Base-by-base conservation (phyloP, 1,140 invertebrate species). In the Aethina tumida region DNA sequence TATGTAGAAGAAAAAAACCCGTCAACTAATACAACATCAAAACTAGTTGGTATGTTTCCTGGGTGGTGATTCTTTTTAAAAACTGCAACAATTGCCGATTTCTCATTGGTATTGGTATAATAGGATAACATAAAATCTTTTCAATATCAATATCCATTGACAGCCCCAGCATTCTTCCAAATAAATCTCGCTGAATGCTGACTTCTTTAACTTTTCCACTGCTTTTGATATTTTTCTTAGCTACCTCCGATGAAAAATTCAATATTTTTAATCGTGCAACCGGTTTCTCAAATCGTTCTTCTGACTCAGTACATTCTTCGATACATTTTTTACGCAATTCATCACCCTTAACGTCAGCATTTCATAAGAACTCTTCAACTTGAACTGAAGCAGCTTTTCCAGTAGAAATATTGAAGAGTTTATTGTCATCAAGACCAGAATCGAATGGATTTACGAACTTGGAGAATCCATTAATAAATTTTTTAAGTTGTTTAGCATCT, bases 101-200 rank as follows among this genome's bases (percentile, higher is more conserved):
- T 56, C 9, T 52, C 24, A 53, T 24, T 15, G 52, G 43, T 0
- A 52, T 38, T 13, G 52, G 41, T 26, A 39, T 52, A 16, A 57
- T 33, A 12, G 49, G 55, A n/a, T n/a, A n/a, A n/a, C 9, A 33
- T 20, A 55, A 39, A 26, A 42, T 37, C 35, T 55, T 52, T 25
- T 32, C 25, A 8, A 50, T 12, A 29, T 55, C 50, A 22, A 52
- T 19, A 16, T 41, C 41, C 15, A 53, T 41, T 44, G 55, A 53
- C 20, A 56, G 15, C 12, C 22, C 51, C 25, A 56, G 33, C 27
- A 55, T 30, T 31, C 44, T 37, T 12, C 52, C 49, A 41, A 56
- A 55, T 35, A 58, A 50, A 49, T 57, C 51, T 35, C 53, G 45
- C 29, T 55, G 50, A 36, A 58, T 34, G 33, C 47, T 50, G 24